Conservation (phyloP, 2,888 invertebrate species). For the Drosophila subquinaria region DNA sequence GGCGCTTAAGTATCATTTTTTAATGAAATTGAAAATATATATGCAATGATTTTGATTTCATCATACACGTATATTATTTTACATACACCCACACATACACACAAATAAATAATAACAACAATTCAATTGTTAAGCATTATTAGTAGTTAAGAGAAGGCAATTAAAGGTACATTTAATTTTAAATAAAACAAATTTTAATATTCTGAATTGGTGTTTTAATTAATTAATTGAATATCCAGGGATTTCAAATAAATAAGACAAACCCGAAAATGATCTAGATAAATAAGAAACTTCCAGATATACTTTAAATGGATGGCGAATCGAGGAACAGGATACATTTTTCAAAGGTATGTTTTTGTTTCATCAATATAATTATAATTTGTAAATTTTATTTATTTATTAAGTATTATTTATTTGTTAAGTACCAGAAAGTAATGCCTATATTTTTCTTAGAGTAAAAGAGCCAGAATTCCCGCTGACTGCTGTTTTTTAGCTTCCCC, state of each 20-base stretch:
- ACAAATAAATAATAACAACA: constrained; percentile 58
- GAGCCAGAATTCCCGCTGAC: no score
- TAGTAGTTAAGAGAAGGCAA: constrained; percentile 76
- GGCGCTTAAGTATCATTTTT: constrained; percentile 64
- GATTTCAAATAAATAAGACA: not conserved
- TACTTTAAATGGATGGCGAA: no score
- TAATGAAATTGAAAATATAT: constrained; percentile 32
- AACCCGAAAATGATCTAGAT: no score
- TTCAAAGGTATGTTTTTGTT: no score
- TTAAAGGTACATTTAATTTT: constrained; percentile 78
- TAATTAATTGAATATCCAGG: constrained; percentile 1
- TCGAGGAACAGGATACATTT: no score
- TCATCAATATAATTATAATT: no score
- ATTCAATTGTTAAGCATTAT: constrained; percentile 81
- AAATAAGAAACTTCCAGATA: not conserved
- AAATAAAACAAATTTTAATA: constrained; percentile 72
- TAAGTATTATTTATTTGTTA: no score
- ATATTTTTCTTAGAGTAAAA: no score
- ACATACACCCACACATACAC: constrained; percentile 41
- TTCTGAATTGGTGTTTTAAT: constrained; percentile 19
- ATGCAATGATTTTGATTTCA: constrained; percentile 35
- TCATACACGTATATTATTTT: constrained; percentile 27
- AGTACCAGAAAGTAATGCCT: no score
- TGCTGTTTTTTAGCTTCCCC: no score
- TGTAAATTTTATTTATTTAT: no score